A percentile compares a stretch with the other conserved stretches of the same genome.
These are phyloP conservation scores for Phenganax subtilis DNA, from an alignment of 92 coral and sea anemone species.

Conservation along the genomic window DNA sequence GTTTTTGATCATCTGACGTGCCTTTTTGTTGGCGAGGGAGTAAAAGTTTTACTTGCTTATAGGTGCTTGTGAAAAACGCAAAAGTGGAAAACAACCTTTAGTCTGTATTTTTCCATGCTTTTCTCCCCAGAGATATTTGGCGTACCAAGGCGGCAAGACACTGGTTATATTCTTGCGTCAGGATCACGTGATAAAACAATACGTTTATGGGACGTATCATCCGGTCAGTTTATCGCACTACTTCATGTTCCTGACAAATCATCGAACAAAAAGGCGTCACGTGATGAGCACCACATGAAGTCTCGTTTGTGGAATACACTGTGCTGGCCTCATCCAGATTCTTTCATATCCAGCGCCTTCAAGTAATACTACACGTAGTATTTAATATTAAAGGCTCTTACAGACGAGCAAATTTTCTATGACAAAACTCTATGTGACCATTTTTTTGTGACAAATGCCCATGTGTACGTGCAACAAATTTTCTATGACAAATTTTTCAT, in stretches of 20 bases:
- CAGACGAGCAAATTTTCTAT: too few species aligned
- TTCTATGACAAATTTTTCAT: too few species aligned
- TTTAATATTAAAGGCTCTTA: not conserved
- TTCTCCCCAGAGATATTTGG: conserved; percentile 43
- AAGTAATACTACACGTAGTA: conserved; percentile 44
- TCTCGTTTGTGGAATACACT: conserved; percentile 83
- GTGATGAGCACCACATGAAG: conserved; percentile 66
- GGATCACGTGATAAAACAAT: conserved; percentile 93
- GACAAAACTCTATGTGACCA: too few species aligned
- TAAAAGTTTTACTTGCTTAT: not conserved
- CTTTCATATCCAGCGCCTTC: conserved; percentile 71
- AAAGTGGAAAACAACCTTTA: not conserved
- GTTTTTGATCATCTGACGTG: too few species aligned
- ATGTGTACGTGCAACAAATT: too few species aligned
- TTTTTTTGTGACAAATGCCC: too few species aligned
- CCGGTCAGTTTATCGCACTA: conserved; percentile 64
- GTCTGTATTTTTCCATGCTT: not conserved
- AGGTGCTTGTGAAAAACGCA: not conserved
- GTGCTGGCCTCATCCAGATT: conserved; percentile 74
- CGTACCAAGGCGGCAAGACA: conserved; percentile 54
- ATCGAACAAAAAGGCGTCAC: conserved; percentile 66
- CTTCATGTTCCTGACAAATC: conserved; percentile 75
- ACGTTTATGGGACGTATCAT: conserved; percentile 71
- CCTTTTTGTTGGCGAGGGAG: too few species aligned
- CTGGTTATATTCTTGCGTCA: conserved; percentile 66